Evolutionary conservation across 2,113 vertebrate genomes (phyloP).

Genomic region (Guaruba guarouba): DNA sequence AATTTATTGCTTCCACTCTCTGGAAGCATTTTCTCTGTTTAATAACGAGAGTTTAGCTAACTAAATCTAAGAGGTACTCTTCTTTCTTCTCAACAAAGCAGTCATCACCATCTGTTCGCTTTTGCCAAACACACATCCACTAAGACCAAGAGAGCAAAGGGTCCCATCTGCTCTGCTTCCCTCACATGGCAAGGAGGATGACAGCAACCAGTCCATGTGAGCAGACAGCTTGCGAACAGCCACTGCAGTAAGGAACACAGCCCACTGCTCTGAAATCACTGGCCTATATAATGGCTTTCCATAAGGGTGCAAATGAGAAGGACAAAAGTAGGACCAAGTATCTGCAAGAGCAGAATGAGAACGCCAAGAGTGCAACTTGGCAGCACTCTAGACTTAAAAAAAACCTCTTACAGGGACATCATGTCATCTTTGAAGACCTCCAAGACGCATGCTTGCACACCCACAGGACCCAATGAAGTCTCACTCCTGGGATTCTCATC

Average conservation of each 20-base stretch:
- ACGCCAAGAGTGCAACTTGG: background rate
- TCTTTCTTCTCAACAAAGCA: background rate
- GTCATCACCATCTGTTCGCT: constrained; percentile 3
- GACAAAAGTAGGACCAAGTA: background rate
- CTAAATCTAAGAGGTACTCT: background rate
- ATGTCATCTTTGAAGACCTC: background rate
- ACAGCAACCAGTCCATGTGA: background rate
- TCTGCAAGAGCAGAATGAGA: background rate
- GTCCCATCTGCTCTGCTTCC: constrained; percentile 28
- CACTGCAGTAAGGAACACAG: background rate
- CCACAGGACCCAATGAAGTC: rapidly evolving
- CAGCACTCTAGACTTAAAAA: background rate
- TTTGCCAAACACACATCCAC: constrained; percentile 9
- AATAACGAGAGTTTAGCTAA: background rate
- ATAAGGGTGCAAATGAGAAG: background rate
- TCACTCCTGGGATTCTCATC: background rate
- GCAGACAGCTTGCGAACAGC: background rate
- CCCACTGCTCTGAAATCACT: background rate
- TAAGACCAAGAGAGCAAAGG: background rate
- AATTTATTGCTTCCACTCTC: background rate
- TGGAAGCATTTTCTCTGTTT: background rate
- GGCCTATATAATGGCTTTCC: background rate
- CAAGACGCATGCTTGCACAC: rapidly evolving
- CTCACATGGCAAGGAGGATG: background rate
- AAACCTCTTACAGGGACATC: background rate